Evolutionary conservation across 2,113 vertebrate species (phyloP).

Genomic region (Monopterus albus): DNA sequence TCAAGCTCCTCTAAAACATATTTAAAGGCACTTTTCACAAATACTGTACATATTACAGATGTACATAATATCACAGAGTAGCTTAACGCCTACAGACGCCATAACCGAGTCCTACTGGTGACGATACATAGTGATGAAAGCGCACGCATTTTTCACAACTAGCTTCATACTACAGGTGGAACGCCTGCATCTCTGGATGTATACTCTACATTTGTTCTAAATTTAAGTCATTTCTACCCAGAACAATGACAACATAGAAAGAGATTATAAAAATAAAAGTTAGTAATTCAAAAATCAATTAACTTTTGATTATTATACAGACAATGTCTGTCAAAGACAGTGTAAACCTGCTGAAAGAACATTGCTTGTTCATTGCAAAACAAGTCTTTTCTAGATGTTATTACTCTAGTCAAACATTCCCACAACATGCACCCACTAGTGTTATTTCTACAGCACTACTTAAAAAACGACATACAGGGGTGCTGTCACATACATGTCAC

Average conservation of each 20-base stretch:
- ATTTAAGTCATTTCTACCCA: constrained; percentile 50
- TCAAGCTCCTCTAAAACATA: constrained; percentile 89
- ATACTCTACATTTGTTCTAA: constrained; percentile 50
- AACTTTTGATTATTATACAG: constrained; percentile 63
- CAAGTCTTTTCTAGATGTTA: constrained; percentile 37
- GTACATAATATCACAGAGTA: constrained; percentile 87
- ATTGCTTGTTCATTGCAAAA: constrained; percentile 44
- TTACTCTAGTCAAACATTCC: constrained; percentile 23
- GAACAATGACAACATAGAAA: constrained; percentile 43
- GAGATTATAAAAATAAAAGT: constrained; percentile 71
- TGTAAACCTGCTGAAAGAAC: constrained; percentile 67
- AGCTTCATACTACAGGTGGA: constrained; percentile 43
- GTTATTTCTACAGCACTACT: constrained; percentile 31
- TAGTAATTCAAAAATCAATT: constrained; percentile 63
- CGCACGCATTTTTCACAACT: constrained; percentile 57
- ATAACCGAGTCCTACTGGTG: constrained; percentile 83
- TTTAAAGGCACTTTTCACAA: constrained; percentile 99
- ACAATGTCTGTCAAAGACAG: constrained; percentile 56
- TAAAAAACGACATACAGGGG: background rate
- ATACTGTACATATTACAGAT: constrained; percentile 95
- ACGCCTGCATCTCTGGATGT: constrained; percentile 33
- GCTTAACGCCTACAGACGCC: constrained; percentile 87
- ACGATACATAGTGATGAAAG: constrained; percentile 65
- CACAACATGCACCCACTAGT: constrained; percentile 48
- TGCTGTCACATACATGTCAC: constrained; percentile 21